These are phyloP conservation scores for Ctenoplectra terminalis DNA, from an alignment of 1,140 invertebrate genomes.

Conservation along the genomic window DNA sequence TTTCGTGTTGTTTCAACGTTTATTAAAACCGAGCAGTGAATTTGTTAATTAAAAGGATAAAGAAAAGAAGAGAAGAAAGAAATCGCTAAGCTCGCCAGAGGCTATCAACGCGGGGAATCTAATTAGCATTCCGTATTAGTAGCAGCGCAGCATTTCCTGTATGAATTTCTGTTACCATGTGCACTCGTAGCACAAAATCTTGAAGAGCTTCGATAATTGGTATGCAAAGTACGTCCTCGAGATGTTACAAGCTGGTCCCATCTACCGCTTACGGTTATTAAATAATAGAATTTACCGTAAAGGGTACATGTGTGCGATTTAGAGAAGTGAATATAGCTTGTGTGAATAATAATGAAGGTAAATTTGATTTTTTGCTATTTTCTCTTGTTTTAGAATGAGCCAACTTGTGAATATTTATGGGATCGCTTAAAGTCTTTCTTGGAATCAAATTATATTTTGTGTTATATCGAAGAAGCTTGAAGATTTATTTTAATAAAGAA, in stretches of 20 bases:
- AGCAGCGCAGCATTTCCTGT: constrained; percentile 22
- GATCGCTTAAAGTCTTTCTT: no score
- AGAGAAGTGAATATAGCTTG: background rate
- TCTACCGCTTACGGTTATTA: constrained; percentile 1
- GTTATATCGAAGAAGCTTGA: no score
- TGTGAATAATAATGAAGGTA: background rate
- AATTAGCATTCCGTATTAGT: constrained; percentile 34
- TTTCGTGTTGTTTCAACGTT: background rate
- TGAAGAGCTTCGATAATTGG: constrained; percentile 10
- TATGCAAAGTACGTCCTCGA: constrained; percentile 1
- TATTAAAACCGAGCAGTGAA: no score
- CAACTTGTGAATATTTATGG: no score
- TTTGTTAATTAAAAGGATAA: constrained; percentile 6
- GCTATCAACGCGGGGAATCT: background rate
- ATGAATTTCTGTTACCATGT: constrained; percentile 3
- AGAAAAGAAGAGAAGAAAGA: background rate
- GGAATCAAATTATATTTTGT: no score
- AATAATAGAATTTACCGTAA: background rate
- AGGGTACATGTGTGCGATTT: background rate
- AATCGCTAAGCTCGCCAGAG: background rate
- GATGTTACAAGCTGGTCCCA: background rate
- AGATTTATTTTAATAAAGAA: no score
- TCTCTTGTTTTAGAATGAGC: no score
- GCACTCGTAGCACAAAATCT: constrained; percentile 4
- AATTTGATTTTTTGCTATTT: background rate